A percentile compares a stretch with the other conserved stretches of the same genome.
These are phyloP conservation scores for Girardinus metallicus DNA, from an alignment of 2,797 vertebrate species.

Conservation along the genomic window DNA sequence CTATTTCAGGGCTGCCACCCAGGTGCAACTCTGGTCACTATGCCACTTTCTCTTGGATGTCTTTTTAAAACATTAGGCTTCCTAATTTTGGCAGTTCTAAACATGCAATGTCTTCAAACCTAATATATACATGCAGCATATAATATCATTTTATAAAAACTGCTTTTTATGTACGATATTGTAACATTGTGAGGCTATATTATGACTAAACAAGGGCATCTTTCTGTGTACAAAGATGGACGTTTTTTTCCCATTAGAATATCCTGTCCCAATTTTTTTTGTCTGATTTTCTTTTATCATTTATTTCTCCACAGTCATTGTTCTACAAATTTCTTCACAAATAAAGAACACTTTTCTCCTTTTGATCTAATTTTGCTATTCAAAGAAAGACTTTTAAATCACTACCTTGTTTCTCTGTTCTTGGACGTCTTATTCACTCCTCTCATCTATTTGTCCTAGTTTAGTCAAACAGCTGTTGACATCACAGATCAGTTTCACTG, in stretches of 20 bases:
- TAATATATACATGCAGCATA: neutral
- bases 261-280: constrained; percentile 8
- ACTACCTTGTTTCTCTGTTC: constrained; percentile 31
- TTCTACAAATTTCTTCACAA: constrained; percentile 9
- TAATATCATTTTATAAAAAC: neutral
- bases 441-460: constrained; percentile 69
- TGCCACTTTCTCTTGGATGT: neutral
- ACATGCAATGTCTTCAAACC: neutral
- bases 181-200: neutral
- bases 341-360: constrained; percentile 5
- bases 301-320: constrained; percentile 16
- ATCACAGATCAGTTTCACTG: constrained; percentile 27
- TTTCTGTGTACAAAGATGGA: neutral
- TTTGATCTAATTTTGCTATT: constrained; percentile 47
- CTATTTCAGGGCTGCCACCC: no score
- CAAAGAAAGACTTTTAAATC: constrained; percentile 38
- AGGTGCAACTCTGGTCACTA: neutral
- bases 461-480: constrained; percentile 60
- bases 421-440: constrained; percentile 14
- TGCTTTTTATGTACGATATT: neutral
- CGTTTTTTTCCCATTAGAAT: constrained; percentile 15
- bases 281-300: neutral
- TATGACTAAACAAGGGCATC: neutral
- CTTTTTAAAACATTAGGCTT: neutral
- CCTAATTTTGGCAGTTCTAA: neutral